Evolutionary conservation across 2,888 invertebrate species (phyloP), one percentile per base, ranked within the genome.

Genomic region (Andrena marginata): DNA sequence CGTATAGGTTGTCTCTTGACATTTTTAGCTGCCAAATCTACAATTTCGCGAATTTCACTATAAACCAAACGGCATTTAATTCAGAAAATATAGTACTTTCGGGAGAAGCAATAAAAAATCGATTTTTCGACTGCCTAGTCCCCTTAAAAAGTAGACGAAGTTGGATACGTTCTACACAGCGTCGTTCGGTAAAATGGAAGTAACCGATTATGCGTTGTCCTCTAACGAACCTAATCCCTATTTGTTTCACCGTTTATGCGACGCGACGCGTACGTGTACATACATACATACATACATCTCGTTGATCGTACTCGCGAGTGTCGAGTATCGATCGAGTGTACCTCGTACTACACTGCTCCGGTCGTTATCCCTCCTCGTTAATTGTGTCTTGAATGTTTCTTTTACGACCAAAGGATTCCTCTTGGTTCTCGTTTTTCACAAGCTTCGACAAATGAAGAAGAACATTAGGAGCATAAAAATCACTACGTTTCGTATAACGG

Each of bases 271-370:
- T 42, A 16, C 4, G 16, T 13, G 42, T n/a, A n/a, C n/a, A 1
- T 4, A 13, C 13, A 6, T 4, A 56, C 31, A 56, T 56, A 23
- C 23, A 16, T 72, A 63, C 63, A 16, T 72, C 63, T 72, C 62
- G 8, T 72, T 51, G 51, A 72, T 63, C 51, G 63, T 23, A 33
- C 16, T 42, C 51, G 23, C 49, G 54, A 13, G 33, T 51, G 5
- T 10, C 35, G 26, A 20, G 64, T 73, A 64, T 54, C 72, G 72
- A 72, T 51, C 35, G 33, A n/a, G 62, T n/a, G 48, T 20, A 60
- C n/a, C n/a, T 16, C 35, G 62, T 35, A 35, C 62, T 35, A 62
- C 56, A 20, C 10, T 23, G 56, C 23, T 56, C 4, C n/a, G 20
- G 20, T 23, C 29, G n/a, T 49, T 49, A 62, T 49, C 60, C 31